These are phyloP conservation scores for Drosophila meridionalis DNA, from an alignment of 2,888 invertebrate species.

Conservation along the genomic window DNA sequence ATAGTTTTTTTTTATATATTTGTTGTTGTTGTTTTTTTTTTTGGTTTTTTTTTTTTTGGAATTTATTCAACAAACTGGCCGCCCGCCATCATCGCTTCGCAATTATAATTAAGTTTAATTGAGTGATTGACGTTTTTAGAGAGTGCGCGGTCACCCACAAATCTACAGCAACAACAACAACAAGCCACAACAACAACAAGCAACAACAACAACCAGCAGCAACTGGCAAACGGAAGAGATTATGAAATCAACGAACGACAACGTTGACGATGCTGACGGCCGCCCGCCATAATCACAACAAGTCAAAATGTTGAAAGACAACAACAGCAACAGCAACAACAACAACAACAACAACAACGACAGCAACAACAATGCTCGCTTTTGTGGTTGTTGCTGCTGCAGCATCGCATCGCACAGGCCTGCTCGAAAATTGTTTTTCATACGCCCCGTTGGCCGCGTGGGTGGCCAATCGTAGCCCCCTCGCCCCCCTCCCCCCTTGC, in stretches of 20 bases:
- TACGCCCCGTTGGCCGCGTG: constrained; percentile 70
- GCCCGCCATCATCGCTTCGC: constrained; percentile 82
- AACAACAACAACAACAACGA: constrained; percentile 1
- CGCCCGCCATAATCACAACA: constrained; percentile 70
- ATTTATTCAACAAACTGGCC: constrained; percentile 62
- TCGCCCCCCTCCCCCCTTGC: neutral
- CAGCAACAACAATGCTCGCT: constrained; percentile 52
- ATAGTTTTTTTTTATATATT: constrained; percentile 2
- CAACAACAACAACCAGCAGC: constrained; percentile 21
- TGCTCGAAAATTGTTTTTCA: constrained; percentile 61
- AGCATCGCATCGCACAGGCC: constrained; percentile 37
- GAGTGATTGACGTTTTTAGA: constrained; percentile 85
- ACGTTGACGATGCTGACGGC: constrained; percentile 50
- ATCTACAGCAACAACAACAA: constrained; percentile 64
- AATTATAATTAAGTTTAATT: constrained; percentile 85
- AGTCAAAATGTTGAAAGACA: constrained; percentile 73
- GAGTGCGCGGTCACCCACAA: constrained; percentile 80
- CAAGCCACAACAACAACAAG: constrained; percentile 23
- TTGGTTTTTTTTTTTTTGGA: constrained; percentile 26
- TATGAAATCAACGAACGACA: constrained; percentile 72
- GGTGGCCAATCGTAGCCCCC: constrained; percentile 48
- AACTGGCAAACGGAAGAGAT: constrained; percentile 68
- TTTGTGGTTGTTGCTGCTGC: constrained; percentile 30
- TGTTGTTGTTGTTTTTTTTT: neutral
- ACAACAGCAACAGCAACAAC: constrained; percentile 32